Evolutionary conservation across 2,888 invertebrate species (phyloP), one percentile per base, ranked within the genome.

Genomic region (Erynnis tages): DNA sequence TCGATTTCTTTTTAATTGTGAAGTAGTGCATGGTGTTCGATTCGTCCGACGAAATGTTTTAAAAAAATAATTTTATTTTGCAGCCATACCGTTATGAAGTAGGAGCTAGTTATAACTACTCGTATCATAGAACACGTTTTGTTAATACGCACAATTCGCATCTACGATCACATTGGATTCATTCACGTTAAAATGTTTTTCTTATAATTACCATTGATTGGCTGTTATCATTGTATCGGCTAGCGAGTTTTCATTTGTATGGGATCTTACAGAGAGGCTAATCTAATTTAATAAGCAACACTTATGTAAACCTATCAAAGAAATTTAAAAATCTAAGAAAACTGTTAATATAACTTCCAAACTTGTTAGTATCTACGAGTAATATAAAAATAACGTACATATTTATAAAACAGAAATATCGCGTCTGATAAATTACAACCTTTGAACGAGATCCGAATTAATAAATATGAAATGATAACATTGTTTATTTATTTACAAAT

Each of bases 21-120:
- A 27, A 16, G 32, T 48, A 43, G 49, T 50, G 50, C 50, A 50
- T 50, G 43, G 30, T 27, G 27, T 21, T 48, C n/a, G n/a, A n/a
- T n/a, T n/a, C n/a, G 8, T 37, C 43, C 21, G 21, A 13, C 13
- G 14, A 10, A 35, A 34, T 35, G 4, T 16, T 41, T 43, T 4
- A 43, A 27, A 40, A 41, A n/a, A 14, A 27, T 4, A 23, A 27
- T 43, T 43, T 43, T 43, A 25, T 25, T 35, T 49, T 43, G 10
- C 50, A 50, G 50, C 43, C 11, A 43, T 47, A 47, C 25, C 17
- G 2, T 50, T 43, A 5, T 49, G 17, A 49, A 32, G 49, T 49
- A 34, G 25, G 41, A 17, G 49, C 34, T 49, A 41, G 7, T 48
- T 30, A 19, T 25, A 23, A 34, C 25, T 7, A n/a, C n/a, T n/a